phyloP scores from a whole-genome alignment of 2,888 invertebrate genomes.

The Megastigmus dorsalis region DNA sequence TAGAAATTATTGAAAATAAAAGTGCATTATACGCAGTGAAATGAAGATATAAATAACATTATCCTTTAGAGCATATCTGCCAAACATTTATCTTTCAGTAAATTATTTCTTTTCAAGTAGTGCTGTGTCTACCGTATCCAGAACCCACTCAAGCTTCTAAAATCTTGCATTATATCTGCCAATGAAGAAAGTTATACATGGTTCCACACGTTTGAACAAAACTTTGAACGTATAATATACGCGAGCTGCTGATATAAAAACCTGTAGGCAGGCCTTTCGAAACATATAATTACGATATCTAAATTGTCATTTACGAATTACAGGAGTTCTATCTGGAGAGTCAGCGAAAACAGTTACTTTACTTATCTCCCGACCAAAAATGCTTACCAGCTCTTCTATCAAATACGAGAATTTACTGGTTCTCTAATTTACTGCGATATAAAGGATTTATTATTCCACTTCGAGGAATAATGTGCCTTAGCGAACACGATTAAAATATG shows the following conservation, averaged over 20 bases:
- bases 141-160: no score
- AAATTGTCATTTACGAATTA: slow-evolving; percentile 48
- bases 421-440: slow-evolving; percentile 28
- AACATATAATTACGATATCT: slow-evolving; percentile 48
- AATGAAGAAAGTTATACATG: not conserved
- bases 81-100: no score
- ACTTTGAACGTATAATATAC: slow-evolving; percentile 5
- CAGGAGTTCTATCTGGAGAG: slow-evolving; percentile 30
- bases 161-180: no score
- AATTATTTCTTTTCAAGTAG: not conserved
- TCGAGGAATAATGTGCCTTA: no score
- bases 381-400: not conserved
- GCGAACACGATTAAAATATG: no score
- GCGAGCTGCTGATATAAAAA: slow-evolving; percentile 20
- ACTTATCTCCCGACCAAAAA: slow-evolving; percentile 10
- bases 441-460: no score
- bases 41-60: no score
- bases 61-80: no score
- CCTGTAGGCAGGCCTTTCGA: slow-evolving; percentile 25
- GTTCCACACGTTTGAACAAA: not conserved
- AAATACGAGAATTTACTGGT: slow-evolving; percentile 27
- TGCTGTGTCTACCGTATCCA: no score
- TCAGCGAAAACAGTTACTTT: slow-evolving; percentile 39
- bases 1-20: no score
- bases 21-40: no score